A percentile compares a stretch with the other conserved stretches of the same genome.
These are phyloP conservation scores for Antechinus flavipes DNA, from an alignment of 2,113 vertebrate species.

Conservation along the genomic window DNA sequence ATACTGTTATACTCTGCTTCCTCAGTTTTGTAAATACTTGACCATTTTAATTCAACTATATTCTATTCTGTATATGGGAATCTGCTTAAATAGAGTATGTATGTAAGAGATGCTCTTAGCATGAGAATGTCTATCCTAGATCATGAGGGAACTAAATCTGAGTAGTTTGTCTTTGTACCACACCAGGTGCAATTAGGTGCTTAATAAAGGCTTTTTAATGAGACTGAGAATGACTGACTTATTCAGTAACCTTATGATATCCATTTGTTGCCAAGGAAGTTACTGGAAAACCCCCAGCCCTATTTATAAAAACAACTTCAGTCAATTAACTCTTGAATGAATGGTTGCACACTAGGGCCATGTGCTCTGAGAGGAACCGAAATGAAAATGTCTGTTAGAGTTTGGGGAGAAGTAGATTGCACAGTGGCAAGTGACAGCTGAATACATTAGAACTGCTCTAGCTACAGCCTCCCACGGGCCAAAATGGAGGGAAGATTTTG, in stretches of 20 bases:
- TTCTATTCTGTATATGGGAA: not conserved
- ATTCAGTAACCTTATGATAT: not conserved
- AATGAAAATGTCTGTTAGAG: not conserved
- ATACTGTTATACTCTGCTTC: not conserved
- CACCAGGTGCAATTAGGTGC: not conserved
- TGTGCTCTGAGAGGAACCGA: not conserved
- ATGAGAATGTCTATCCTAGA: not conserved
- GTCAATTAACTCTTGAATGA: not conserved
- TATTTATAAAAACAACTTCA: not conserved
- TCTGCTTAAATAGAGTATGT: not conserved
- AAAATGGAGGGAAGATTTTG: not conserved
- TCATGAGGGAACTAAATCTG: not conserved
- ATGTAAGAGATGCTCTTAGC: not conserved
- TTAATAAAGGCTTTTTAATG: conserved; percentile 7
- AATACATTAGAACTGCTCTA: conserved; percentile 2
- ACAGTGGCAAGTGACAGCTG: not conserved
- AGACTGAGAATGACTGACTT: not conserved
- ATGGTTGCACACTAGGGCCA: not conserved
- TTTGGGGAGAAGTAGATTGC: not conserved
- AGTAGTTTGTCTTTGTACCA: not conserved
- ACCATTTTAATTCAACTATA: not conserved
- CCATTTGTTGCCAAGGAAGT: conserved; percentile 11
- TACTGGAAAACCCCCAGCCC: not conserved
- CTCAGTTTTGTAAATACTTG: not conserved
- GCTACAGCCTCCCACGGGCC: not conserved